Evolutionary conservation across 2,888 invertebrate species (phyloP).

Genomic region (Neria commutata): DNA sequence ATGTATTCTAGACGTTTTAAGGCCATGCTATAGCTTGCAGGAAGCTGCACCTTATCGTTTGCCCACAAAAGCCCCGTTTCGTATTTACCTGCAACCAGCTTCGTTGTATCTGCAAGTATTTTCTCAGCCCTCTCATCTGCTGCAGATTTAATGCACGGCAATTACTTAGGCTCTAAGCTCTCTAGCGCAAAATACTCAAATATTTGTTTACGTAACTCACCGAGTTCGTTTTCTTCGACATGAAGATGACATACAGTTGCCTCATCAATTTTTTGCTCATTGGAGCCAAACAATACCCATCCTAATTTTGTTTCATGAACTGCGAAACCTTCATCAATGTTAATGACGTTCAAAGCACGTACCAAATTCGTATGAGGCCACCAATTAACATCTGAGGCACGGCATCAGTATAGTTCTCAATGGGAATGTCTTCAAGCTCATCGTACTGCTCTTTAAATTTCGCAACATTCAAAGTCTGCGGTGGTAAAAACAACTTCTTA

Average conservation of each 20-base stretch:
- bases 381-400: constrained; percentile 7
- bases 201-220: neutral
- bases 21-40: constrained; percentile 17
- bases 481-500: constrained; percentile 7
- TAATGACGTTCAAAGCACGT: constrained; percentile 5
- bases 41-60: constrained; percentile 3
- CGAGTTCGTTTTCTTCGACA: neutral
- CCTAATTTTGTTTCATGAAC: constrained; percentile 10
- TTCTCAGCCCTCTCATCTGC: constrained; percentile 1
- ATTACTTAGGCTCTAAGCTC: neutral
- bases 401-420: constrained; percentile 8
- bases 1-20: constrained; percentile 15
- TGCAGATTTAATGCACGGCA: constrained; percentile 5
- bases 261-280: too few species aligned
- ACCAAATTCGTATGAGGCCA: constrained; percentile 12
- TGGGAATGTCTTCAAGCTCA: neutral
- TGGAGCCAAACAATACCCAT: constrained; percentile 7
- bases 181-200: constrained; percentile 6
- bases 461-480: constrained; percentile 7
- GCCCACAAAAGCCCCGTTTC: constrained; percentile 10
- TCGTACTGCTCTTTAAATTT: constrained; percentile 1
- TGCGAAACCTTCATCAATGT: constrained; percentile 5
- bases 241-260: too few species aligned
- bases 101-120: neutral
- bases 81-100: neutral